Evolutionary conservation across 2,113 vertebrate genomes (phyloP).

Genomic region (Turdus rufiventris): DNA sequence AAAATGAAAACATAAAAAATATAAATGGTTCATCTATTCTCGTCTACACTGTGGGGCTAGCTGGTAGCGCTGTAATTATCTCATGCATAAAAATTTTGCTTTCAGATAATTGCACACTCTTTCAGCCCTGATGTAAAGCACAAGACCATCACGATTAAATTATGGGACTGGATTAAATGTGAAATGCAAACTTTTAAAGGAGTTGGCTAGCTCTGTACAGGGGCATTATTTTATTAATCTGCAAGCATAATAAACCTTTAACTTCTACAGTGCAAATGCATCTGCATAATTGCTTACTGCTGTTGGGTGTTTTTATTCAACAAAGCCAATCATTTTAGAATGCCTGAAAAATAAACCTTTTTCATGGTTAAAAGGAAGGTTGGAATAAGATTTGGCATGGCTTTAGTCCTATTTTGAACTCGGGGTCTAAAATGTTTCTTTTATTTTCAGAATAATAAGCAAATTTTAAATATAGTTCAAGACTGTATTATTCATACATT

Average conservation of each 20-base stretch:
- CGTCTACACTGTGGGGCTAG: background rate
- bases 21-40: slow-evolving; percentile 2
- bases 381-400: background rate
- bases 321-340: background rate
- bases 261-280: background rate
- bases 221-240: slow-evolving; percentile 21
- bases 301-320: background rate
- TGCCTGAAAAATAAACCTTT: background rate
- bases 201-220: background rate
- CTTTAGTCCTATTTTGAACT: background rate
- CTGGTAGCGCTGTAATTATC: background rate
- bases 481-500: background rate
- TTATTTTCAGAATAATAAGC: background rate
- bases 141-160: background rate
- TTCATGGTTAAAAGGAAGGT: background rate
- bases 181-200: slow-evolving; percentile 32
- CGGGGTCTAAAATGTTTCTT: background rate
- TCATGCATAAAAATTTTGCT: slow-evolving; percentile 25
- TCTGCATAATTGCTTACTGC: slow-evolving; percentile 1
- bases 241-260: slow-evolving; percentile 26
- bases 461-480: background rate
- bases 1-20: background rate
- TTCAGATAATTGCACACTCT: slow-evolving; percentile 41
- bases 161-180: slow-evolving; percentile 34
- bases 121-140: slow-evolving; percentile 7